Percentiles rank a stretch among this genome's conserved stretches.
These are phyloP conservation scores for Tetheella fluctuosa DNA, from an alignment of 2,888 invertebrate species.

Conservation along the genomic window DNA sequence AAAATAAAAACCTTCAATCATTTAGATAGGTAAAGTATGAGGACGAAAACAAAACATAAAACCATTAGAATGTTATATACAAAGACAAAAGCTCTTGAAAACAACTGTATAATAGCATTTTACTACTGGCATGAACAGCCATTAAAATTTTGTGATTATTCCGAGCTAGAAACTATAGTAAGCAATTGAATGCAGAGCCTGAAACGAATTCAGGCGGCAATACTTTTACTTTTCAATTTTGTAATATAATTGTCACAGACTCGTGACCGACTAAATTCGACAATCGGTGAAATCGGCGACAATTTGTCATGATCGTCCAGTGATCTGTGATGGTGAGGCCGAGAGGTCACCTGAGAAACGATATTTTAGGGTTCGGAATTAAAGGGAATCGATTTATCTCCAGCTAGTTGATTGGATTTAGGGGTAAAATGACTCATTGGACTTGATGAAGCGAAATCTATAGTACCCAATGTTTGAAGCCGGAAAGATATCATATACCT, in stretches of 20 bases:
- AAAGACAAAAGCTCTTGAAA: background rate
- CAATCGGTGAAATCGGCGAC: slow-evolving; percentile 29
- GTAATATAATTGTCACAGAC: slow-evolving; percentile 15
- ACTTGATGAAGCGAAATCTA: background rate
- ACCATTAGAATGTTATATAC: background rate
- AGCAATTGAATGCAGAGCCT: background rate
- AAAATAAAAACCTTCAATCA: background rate
- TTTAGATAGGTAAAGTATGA: background rate
- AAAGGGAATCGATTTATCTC: background rate
- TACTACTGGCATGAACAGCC: background rate
- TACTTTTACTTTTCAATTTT: background rate
- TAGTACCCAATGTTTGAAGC: background rate
- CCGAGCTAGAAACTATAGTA: background rate
- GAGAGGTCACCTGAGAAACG: background rate
- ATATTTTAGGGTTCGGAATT: slow-evolving; percentile 8
- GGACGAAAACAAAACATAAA: background rate
- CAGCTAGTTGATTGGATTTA: background rate
- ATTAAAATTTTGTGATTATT: too few relatives aligned
- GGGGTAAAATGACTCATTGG: background rate
- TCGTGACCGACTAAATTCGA: slow-evolving; percentile 34
- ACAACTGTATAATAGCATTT: background rate
- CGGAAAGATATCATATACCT: background rate
- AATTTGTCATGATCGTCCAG: slow-evolving; percentile 27
- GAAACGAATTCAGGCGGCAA: background rate
- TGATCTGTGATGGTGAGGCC: slow-evolving; percentile 21